Evolutionary conservation across 2,113 vertebrate genomes (phyloP).

Genomic region (Myotis yumanensis): DNA sequence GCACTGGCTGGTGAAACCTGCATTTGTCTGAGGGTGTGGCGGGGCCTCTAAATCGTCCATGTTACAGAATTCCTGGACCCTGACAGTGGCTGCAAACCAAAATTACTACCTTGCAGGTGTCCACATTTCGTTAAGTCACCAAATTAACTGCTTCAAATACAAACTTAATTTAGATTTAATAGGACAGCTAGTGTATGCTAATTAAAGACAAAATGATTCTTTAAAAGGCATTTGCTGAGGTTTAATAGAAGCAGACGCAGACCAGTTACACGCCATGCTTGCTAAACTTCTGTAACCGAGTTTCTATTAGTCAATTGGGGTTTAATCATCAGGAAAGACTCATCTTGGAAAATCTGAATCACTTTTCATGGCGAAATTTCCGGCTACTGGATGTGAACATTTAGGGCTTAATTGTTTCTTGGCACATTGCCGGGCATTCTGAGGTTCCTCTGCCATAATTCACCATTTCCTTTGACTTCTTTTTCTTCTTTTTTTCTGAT

Average conservation of each 20-base stretch:
- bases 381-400: fast-evolving
- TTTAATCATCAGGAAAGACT: constrained; percentile 56
- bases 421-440: fast-evolving
- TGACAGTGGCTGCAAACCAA: constrained; percentile 52
- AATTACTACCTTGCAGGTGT: constrained; percentile 67
- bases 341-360: neutral
- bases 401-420: fast-evolving
- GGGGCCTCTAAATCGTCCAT: neutral
- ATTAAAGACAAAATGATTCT: constrained; percentile 75
- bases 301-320: constrained; percentile 69
- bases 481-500: neutral
- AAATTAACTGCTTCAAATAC: constrained; percentile 73
- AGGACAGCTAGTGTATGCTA: constrained; percentile 66
- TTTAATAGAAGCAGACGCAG: constrained; percentile 64
- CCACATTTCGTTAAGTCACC: constrained; percentile 67
- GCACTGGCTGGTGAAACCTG: neutral
- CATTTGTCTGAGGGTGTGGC: neutral
- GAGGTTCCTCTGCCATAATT: neutral
- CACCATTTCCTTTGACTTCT: neutral
- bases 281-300: neutral
- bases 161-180: constrained; percentile 79
- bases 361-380: neutral
- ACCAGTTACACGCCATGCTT: neutral
- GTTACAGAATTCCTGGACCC: constrained; percentile 31
- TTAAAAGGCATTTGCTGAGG: constrained; percentile 70